These are phyloP conservation scores for Microchrysa polita DNA, from an alignment of 2,888 invertebrate species.

Conservation along the genomic window DNA sequence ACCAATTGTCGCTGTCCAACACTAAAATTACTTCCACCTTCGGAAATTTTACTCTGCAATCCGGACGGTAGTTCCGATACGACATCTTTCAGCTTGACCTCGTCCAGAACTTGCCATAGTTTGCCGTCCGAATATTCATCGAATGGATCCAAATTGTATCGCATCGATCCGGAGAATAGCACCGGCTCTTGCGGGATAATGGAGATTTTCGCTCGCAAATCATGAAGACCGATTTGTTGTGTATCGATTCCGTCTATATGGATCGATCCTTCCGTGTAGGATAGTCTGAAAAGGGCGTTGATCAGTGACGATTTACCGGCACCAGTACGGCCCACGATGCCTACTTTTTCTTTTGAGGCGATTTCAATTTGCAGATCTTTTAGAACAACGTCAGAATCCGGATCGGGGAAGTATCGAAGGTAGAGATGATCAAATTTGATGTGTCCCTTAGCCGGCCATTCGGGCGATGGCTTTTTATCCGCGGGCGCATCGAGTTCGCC, in stretches of 20 bases:
- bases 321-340: slow-evolving; percentile 77
- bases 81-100: slow-evolving; percentile 74
- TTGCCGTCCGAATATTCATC: slow-evolving; percentile 79
- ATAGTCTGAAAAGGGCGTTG: slow-evolving; percentile 80
- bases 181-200: slow-evolving; percentile 89
- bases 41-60: slow-evolving; percentile 76
- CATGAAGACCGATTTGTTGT: slow-evolving; percentile 75
- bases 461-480: slow-evolving; percentile 71
- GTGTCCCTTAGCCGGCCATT: slow-evolving; percentile 79
- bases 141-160: slow-evolving; percentile 91
- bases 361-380: slow-evolving; percentile 75
- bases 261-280: slow-evolving; percentile 80
- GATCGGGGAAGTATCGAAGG: slow-evolving; percentile 74
- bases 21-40: slow-evolving; percentile 85
- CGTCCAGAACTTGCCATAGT: slow-evolving; percentile 75
- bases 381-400: slow-evolving; percentile 76
- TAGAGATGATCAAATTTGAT: slow-evolving; percentile 75
- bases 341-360: slow-evolving; percentile 73
- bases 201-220: slow-evolving; percentile 79
- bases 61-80: slow-evolving; percentile 74
- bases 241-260: slow-evolving; percentile 83
- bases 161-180: slow-evolving; percentile 85
- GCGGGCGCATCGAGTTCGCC: slow-evolving; percentile 75
- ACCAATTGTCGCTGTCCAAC: slow-evolving; percentile 91
- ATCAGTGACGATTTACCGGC: slow-evolving; percentile 78